Evolutionary conservation across 2,888 invertebrate genomes (phyloP), one percentile per base, ranked within the genome.

Genomic region (Thymelicus sylvestris): DNA sequence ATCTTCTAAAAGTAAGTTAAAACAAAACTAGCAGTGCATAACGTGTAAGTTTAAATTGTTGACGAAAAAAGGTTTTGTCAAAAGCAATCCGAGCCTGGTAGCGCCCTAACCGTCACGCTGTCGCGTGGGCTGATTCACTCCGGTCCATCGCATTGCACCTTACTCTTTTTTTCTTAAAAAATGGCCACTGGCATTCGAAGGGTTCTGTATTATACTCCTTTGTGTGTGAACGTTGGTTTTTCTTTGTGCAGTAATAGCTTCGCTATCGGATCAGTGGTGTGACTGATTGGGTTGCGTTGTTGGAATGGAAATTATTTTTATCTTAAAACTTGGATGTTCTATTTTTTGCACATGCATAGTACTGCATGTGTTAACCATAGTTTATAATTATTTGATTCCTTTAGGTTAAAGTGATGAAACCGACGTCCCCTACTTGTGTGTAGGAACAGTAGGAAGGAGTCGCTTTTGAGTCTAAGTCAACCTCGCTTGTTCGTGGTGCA

Each of bases 71-170:
- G 50, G 73, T 77, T 76, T 78, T 76, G 71, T 73, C 72, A 73
- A 74, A 73, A 66, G 71, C 74, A 78, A 78, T 80, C 74, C 81
- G 77, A 81, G 84, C 83, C 83, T 82, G 82, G 81, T 83, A 85
- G 88, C 88, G 86, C 86, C 86, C 82, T 81, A 75, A 76, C 76
- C 77, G 92, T 92, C 91, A 91, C 91, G 92, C 86, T 88, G 89
- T 90, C 93, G 91, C 92, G 93, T 91, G 90, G 81, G 84, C 83
- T 74, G 86, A 91, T 91, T 90, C 83, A 84, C 82, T 80, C 78
- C 87, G 90, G 83, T 88, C 85, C 83, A 84, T 75, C 81, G 93
- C 83, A 84, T 75, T 81, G 93, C 91, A 92, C 93, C 92, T 91
- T 92, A 90, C 89, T 86, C 79, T 83, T 85, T 82, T 81, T 76